Evolutionary conservation across 2,888 invertebrate genomes (phyloP), one percentile per base, ranked within the genome.

Genomic region (Lottia gigantea): DNA sequence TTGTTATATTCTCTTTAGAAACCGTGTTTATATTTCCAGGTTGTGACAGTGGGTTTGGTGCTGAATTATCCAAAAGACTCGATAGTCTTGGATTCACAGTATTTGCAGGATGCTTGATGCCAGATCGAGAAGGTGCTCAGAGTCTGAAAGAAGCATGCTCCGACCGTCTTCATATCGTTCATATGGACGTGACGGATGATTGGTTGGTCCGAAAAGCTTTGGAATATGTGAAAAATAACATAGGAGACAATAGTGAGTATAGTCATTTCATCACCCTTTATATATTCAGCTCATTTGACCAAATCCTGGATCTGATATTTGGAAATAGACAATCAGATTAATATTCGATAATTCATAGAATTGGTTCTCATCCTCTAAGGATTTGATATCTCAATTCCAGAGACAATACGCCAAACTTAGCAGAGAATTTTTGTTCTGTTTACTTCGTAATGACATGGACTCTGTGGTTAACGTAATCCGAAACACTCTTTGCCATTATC

Each of bases 1-100:
- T n/a, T n/a, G n/a, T n/a, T n/a, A n/a, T n/a, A n/a, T n/a, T 14
- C 15, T 19, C 16, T 40, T 40, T 40, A 25, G 0, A 40, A 63
- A 63, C 25, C 14, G 16, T 23, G 2, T 31, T 67, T 67, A 46
- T 25, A 64, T 25, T 75, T 79, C 14, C 74, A 85, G 85, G 85
- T 31, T 85, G 85, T 74, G 85, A 85, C 78, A 83, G 82, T 72
- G 86, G 86, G 0, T 86, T 86, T 69, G 86, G 86, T 1, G 75
- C 82, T 68, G 78, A 75, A 31, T 74, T 86, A 62, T 83, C 83
- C 3, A 70, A 74, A 19, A 75, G 79, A 31, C 75, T 86, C 46
- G 83, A 83, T 74, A 66, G 71, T n/a, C 74, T 78, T 47, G 86
- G 86, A 0, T 84, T 78, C 71, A 77, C 73, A 3, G 85, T 86